These are phyloP conservation scores for Isoperla grammatica DNA, from an alignment of 2,888 invertebrate genomes.

Conservation along the genomic window DNA sequence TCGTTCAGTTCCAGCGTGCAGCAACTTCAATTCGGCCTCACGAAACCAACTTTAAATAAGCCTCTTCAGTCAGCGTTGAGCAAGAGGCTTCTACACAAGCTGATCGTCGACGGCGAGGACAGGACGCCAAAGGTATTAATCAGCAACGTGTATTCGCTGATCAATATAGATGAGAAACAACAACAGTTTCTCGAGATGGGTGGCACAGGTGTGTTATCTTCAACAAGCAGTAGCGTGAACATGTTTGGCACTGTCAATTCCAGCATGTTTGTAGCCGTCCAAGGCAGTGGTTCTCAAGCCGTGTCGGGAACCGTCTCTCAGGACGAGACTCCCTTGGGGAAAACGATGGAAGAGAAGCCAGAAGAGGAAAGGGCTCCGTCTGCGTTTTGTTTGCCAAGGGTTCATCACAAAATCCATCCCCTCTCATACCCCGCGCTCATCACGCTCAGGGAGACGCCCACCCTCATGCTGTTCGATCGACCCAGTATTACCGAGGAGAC, in stretches of 20 bases:
- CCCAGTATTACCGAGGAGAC: conserved; percentile 57
- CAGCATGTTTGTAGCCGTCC: too few species aligned
- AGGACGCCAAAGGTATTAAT: neutral
- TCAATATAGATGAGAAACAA: neutral
- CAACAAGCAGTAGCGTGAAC: neutral
- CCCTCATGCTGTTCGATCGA: conserved; percentile 57
- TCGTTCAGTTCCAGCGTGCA: too few species aligned
- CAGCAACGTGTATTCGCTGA: neutral
- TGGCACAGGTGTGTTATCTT: neutral
- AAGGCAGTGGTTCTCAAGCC: too few species aligned
- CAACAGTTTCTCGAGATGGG: neutral
- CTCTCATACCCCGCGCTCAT: conserved; percentile 37
- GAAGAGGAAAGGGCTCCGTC: neutral
- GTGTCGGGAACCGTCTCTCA: too few species aligned
- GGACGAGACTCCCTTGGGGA: neutral
- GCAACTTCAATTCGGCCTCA: too few species aligned
- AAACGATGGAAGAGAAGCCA: neutral
- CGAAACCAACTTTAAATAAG: neutral
- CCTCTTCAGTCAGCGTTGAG: neutral
- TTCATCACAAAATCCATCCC: neutral
- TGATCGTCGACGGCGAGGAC: conserved; percentile 1
- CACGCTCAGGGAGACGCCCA: conserved; percentile 61
- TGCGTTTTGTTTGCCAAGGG: conserved; percentile 3
- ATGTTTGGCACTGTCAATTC: neutral
- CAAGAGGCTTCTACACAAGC: neutral